phyloP scores from a whole-genome alignment of 2,888 invertebrate genomes.

The Meganola albula region DNA sequence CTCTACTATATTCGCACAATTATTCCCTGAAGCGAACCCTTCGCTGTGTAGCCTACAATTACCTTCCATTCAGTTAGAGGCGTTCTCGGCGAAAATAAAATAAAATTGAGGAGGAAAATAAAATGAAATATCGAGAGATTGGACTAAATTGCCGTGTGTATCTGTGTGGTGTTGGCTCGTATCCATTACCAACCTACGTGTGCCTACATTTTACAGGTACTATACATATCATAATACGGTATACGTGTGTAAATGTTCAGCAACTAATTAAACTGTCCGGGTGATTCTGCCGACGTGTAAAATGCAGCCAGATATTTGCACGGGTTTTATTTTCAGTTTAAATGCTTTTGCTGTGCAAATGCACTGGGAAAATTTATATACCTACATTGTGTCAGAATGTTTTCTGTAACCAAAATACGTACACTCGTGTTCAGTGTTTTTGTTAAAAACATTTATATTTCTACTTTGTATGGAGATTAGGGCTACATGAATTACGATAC shows the following conservation, averaged over 20 bases:
- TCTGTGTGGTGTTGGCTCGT: constrained; percentile 37
- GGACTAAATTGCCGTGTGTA: constrained; percentile 54
- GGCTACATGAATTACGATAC: constrained; percentile 37
- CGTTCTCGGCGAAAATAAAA: constrained; percentile 58
- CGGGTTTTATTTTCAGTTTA: constrained; percentile 29
- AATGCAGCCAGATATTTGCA: constrained; percentile 40
- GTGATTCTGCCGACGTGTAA: constrained; percentile 31
- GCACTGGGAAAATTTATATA: constrained; percentile 26
- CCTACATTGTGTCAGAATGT: constrained; percentile 29
- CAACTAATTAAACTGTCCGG: constrained; percentile 45
- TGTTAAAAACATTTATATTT: constrained; percentile 23
- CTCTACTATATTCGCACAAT: constrained; percentile 68
- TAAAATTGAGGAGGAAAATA: constrained; percentile 68
- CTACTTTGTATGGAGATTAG: constrained; percentile 19
- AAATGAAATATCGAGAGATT: constrained; percentile 63
- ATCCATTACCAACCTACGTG: constrained; percentile 23
- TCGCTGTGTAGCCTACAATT: constrained; percentile 68
- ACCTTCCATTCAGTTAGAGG: constrained; percentile 69
- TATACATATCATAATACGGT: no score
- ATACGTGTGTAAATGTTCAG: constrained; percentile 37
- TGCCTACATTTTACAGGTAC: constrained; percentile 31
- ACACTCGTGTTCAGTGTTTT: constrained; percentile 41
- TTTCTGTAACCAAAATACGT: constrained; percentile 43
- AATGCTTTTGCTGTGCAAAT: constrained; percentile 31
- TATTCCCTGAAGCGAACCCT: constrained; percentile 74